A percentile compares a stretch with the other conserved stretches of the same genome.
Conservation (phyloP, 2,113 vertebrate species). For the Peromyscus polionotus region DNA sequence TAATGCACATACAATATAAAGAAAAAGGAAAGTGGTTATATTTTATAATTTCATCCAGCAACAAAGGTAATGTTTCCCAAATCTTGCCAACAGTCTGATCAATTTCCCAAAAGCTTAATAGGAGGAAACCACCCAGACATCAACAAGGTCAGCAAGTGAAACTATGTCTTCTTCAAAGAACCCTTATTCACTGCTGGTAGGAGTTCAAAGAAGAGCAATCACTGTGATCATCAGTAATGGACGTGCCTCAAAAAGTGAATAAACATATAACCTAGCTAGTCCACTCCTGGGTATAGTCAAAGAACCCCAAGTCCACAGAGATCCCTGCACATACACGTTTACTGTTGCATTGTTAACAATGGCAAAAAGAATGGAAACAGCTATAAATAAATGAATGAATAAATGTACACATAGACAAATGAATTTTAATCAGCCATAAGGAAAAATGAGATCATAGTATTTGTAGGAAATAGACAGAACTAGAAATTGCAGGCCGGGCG, state of each 20-base stretch:
- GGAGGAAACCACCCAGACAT: constrained; percentile 50
- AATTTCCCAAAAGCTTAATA: constrained; percentile 40
- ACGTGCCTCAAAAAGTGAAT: not conserved
- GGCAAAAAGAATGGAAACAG: not conserved
- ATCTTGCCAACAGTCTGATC: constrained; percentile 46
- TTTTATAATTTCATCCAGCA: constrained; percentile 47
- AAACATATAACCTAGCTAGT: not conserved
- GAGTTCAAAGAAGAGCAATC: not conserved
- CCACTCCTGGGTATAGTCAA: not conserved
- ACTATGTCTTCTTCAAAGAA: not conserved
- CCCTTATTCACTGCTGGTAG: not conserved
- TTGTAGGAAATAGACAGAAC: not conserved
- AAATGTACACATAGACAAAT: not conserved
- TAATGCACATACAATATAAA: constrained; percentile 29
- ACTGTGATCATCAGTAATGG: not conserved
- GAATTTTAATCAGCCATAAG: not conserved
- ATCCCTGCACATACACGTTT: not conserved
- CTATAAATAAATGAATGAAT: not conserved
- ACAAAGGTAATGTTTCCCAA: constrained; percentile 55
- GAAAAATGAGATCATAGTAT: not conserved
- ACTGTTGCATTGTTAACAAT: not conserved
- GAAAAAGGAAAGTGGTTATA: not conserved
- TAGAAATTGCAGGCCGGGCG: too few relatives aligned
- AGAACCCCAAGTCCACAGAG: not conserved
- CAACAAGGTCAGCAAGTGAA: constrained; percentile 32